phyloP scores from a whole-genome alignment of 2,113 vertebrate genomes.

The Rhabdornis inornatus region DNA sequence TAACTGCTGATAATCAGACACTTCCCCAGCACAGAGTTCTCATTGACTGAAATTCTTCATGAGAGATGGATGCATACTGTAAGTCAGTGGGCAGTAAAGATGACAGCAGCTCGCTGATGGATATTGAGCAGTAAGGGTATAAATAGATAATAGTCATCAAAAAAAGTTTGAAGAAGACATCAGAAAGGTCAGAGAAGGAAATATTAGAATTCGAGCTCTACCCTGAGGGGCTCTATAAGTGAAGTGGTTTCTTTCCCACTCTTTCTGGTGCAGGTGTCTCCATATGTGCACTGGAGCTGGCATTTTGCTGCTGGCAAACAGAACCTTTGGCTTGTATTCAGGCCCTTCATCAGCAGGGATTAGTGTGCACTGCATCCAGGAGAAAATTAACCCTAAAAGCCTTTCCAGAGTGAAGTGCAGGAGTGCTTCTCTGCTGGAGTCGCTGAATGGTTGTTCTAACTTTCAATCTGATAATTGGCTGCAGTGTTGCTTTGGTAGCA shows the following conservation, averaged over 20 bases:
- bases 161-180: not conserved
- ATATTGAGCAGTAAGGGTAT: not conserved
- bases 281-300: not conserved
- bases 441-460: not conserved
- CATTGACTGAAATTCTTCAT: not conserved
- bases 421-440: not conserved
- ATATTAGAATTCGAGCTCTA: not conserved
- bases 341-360: constrained; percentile 34
- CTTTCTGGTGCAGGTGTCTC: not conserved
- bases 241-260: not conserved
- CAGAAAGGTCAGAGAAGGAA: not conserved
- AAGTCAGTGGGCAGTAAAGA: not conserved
- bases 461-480: not conserved
- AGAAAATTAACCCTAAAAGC: constrained; percentile 46
- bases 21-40: not conserved
- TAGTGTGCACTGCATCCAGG: constrained; percentile 22
- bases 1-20: not conserved
- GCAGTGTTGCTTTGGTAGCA: not conserved
- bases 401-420: not conserved
- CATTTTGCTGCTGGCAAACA: constrained; percentile 27
- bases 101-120: not conserved
- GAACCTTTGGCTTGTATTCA: constrained; percentile 47
- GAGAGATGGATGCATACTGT: not conserved
- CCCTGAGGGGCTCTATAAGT: not conserved
- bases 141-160: not conserved